Evolutionary conservation across 2,113 vertebrate species (phyloP).

Genomic region (Brienomyrus brachyistius): DNA sequence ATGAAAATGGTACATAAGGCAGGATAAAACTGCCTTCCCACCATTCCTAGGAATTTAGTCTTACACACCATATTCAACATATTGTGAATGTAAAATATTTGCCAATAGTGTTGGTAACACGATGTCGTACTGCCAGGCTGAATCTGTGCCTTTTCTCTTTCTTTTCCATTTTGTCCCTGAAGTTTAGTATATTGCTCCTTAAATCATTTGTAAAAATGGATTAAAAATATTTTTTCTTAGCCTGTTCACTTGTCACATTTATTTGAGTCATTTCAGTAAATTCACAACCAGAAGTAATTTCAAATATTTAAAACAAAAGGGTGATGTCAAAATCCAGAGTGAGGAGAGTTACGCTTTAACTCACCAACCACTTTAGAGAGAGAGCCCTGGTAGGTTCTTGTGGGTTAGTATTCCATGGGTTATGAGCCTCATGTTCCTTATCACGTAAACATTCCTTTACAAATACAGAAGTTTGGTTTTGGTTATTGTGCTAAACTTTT

Average conservation of each 20-base stretch:
- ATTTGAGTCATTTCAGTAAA: not conserved
- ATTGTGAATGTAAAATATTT: slow-evolving; percentile 46
- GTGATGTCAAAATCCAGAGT: not conserved
- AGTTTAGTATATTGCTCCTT: slow-evolving; percentile 42
- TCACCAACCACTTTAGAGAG: not conserved
- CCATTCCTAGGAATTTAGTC: not conserved
- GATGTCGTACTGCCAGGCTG: slow-evolving; percentile 59
- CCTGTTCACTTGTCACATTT: slow-evolving; percentile 39
- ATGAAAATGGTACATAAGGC: not conserved
- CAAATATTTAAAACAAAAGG: not conserved
- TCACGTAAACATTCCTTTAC: not conserved
- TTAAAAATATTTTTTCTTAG: slow-evolving; percentile 18
- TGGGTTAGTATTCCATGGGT: not conserved
- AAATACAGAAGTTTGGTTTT: not conserved
- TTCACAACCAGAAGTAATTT: not conserved
- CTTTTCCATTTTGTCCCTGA: slow-evolving; percentile 40
- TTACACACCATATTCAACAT: slow-evolving; percentile 5
- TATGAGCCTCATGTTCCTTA: not conserved
- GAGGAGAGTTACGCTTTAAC: not conserved
- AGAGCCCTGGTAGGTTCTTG: not conserved
- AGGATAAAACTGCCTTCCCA: not conserved
- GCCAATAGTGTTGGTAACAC: slow-evolving; percentile 12
- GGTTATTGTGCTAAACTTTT: not conserved
- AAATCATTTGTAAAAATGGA: slow-evolving; percentile 48
- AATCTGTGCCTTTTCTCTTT: slow-evolving; percentile 58